phyloP scores from a whole-genome alignment of 2,888 invertebrate genomes.

The Furcula furcula region DNA sequence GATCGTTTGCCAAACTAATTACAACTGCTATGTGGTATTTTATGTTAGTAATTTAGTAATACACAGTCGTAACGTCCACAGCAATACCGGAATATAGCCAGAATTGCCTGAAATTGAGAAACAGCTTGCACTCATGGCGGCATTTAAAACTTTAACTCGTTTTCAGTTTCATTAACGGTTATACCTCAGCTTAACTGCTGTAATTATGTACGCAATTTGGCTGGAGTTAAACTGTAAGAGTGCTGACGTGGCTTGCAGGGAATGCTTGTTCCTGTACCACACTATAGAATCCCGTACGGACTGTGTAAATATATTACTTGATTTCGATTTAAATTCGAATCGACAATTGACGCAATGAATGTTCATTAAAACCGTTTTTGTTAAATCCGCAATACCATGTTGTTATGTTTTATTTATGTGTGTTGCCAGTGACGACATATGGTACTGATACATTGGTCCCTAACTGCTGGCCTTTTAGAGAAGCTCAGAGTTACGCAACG shows the following conservation, averaged over 20 bases:
- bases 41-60: too few relatives aligned
- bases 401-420: not conserved
- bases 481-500: too few relatives aligned
- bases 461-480: too few relatives aligned
- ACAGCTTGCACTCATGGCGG: constrained; percentile 75
- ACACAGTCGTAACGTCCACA: too few relatives aligned
- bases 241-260: constrained; percentile 32
- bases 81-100: constrained; percentile 22
- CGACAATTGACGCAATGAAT: too few relatives aligned
- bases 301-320: constrained; percentile 10
- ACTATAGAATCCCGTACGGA: constrained; percentile 14
- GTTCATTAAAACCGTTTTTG: not conserved
- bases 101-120: constrained; percentile 68
- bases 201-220: constrained; percentile 75
- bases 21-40: too few relatives aligned
- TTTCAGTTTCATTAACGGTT: constrained; percentile 77
- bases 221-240: constrained; percentile 46
- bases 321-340: not conserved
- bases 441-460: too few relatives aligned
- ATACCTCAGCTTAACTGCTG: constrained; percentile 67
- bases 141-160: constrained; percentile 74
- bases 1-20: too few relatives aligned
- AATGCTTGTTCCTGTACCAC: constrained; percentile 14
- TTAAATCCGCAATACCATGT: not conserved
- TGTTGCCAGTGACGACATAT: not conserved